Percentiles rank a stretch among this genome's conserved stretches.
Conservation (phyloP, 1,140 invertebrate genomes). For the Drosophila nigromelanica region DNA sequence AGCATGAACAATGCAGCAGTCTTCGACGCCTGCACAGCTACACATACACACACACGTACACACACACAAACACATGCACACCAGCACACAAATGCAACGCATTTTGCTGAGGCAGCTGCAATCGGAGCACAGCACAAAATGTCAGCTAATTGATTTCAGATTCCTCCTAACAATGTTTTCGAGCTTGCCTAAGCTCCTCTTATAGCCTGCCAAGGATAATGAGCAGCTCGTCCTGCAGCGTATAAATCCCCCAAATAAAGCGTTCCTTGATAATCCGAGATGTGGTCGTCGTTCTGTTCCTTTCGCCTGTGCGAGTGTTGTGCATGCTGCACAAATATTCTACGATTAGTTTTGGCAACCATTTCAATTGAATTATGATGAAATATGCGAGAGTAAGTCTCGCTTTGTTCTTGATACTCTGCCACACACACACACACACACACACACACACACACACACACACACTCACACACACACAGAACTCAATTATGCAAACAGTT, state of each 20-base stretch:
- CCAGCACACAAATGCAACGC: neutral
- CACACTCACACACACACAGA: slow-evolving; percentile 27
- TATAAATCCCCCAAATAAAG: slow-evolving; percentile 12
- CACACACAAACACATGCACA: neutral
- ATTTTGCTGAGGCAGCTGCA: slow-evolving; percentile 8
- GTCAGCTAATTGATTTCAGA: slow-evolving; percentile 45
- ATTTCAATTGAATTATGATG: slow-evolving; percentile 80
- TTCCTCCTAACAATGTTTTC: slow-evolving; percentile 19
- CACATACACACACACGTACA: neutral
- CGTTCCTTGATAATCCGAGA: slow-evolving; percentile 5
- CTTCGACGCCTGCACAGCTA: slow-evolving; percentile 18
- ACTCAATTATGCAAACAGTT: slow-evolving; percentile 68
- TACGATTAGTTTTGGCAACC: slow-evolving; percentile 61
- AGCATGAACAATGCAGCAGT: slow-evolving; percentile 34
- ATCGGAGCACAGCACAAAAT: slow-evolving; percentile 17
- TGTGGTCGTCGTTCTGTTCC: neutral
- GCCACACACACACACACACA: slow-evolving; percentile 12
- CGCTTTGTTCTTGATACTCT: slow-evolving; percentile 5
- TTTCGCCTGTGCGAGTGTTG: neutral
- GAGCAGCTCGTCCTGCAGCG: slow-evolving; percentile 16
- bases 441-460: neutral
- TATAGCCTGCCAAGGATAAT: slow-evolving; percentile 17
- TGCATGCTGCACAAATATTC: slow-evolving; percentile 44
- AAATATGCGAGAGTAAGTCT: slow-evolving; percentile 46
- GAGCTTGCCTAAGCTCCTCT: slow-evolving; percentile 30